Evolutionary conservation across 2,888 invertebrate genomes (phyloP).

Genomic region (Limnephilus rhombicus): DNA sequence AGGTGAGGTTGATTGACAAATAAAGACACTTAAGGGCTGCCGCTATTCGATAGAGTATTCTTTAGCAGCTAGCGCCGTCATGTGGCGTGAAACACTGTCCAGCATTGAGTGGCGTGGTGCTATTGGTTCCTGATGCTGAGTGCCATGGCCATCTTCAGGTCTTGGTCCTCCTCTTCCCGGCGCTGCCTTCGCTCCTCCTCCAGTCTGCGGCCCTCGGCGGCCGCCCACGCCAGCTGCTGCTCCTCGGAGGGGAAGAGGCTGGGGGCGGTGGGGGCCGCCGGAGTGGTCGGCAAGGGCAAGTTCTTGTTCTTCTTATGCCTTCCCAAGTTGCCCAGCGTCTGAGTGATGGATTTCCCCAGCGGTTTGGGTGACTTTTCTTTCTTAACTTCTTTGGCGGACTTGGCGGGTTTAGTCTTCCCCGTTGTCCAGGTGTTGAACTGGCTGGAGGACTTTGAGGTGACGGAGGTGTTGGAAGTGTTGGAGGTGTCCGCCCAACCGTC

Average conservation of each 20-base stretch:
- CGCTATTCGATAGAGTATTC: not conserved
- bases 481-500: slow-evolving; percentile 57
- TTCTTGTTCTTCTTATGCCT: slow-evolving; percentile 70
- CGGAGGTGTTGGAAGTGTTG: slow-evolving; percentile 43
- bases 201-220: slow-evolving; percentile 81
- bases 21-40: not conserved
- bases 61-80: not conserved
- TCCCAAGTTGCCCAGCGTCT: slow-evolving; percentile 75
- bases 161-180: slow-evolving; percentile 83
- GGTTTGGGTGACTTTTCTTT: slow-evolving; percentile 76
- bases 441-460: slow-evolving; percentile 26
- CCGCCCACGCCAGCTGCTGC: slow-evolving; percentile 86
- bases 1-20: not conserved
- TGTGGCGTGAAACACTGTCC: slow-evolving; percentile 23
- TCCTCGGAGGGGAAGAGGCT: slow-evolving; percentile 77
- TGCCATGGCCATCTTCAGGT: slow-evolving; percentile 84
- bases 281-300: slow-evolving; percentile 66
- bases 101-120: not conserved
- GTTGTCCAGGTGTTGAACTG: slow-evolving; percentile 44
- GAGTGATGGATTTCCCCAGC: slow-evolving; percentile 73
- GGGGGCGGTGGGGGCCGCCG: slow-evolving; percentile 66
- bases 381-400: slow-evolving; percentile 67
- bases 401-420: slow-evolving; percentile 47
- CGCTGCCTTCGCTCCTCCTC: slow-evolving; percentile 80
- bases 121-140: slow-evolving; percentile 75